Conservation (phyloP, 2,888 invertebrate genomes). For the Aquatica leii region DNA sequence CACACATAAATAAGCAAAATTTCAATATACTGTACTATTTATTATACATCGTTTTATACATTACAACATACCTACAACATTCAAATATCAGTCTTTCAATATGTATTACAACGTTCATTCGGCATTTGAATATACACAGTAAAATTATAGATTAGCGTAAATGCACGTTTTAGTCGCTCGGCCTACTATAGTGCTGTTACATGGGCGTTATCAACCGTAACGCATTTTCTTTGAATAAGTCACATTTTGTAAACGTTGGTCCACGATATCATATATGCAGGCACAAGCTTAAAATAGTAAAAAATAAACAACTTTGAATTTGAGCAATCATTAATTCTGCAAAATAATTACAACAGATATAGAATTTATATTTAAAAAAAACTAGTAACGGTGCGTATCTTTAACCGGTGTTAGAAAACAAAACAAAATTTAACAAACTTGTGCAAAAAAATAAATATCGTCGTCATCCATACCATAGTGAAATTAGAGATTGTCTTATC, state of each 20-base stretch:
- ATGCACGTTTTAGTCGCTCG: constrained; percentile 62
- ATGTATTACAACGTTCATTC: constrained; percentile 42
- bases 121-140: constrained; percentile 32
- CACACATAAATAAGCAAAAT: too few relatives aligned
- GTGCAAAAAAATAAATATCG: not conserved
- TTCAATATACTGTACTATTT: constrained; percentile 29
- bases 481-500: constrained; percentile 35
- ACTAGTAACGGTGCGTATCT: constrained; percentile 20
- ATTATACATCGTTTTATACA: constrained; percentile 53
- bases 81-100: constrained; percentile 62
- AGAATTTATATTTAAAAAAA: constrained; percentile 16
- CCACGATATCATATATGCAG: constrained; percentile 21
- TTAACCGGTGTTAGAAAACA: constrained; percentile 28
- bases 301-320: constrained; percentile 5
- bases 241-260: constrained; percentile 21
- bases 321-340: constrained; percentile 22
- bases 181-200: constrained; percentile 49
- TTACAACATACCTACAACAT: constrained; percentile 58
- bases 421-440: constrained; percentile 1
- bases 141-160: constrained; percentile 51
- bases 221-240: not conserved
- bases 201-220: not conserved
- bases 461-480: constrained; percentile 18
- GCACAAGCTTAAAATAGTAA: constrained; percentile 15
- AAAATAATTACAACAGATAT: constrained; percentile 37